Base-by-base conservation (phyloP, 2,888 invertebrate genomes). In the Alloscopus bannaensis region DNA sequence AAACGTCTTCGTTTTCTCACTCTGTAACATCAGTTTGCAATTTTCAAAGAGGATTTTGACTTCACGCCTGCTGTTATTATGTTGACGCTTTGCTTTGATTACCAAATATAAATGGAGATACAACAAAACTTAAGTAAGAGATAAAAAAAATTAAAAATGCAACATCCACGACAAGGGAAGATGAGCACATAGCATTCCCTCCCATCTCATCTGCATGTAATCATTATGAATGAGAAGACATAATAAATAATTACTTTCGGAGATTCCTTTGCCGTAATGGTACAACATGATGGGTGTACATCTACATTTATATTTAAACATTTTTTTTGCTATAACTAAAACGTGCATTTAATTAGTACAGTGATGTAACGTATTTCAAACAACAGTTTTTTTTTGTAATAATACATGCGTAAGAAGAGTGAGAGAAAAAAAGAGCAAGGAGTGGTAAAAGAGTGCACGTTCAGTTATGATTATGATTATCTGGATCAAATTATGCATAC, bases 1-100 rank as follows among this genome's bases (percentile, higher is more conserved):
- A 36, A 8, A 47, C 18, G n/a, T n/a, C 18, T 6, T n/a, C 18
- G 18, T 47, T 11, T 50, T 1, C 50, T 3, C 50, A 20, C 50
- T 50, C 50, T n/a, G n/a, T n/a, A n/a, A n/a, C n/a, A n/a, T n/a
- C n/a, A n/a, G 22, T 50, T 50, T 50, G 50, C 50, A 50, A 50
- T 50, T n/a, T 50, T 50, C 50, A 50, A 50, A 18, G 50, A 50
- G 50, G 50, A 50, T 50, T 50, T 50, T 50, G 50, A 50, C 50
- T 50, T 50, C 20, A 50, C 50, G 50, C 50, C 50, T 18, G 50
- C 50, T 50, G 22, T 50, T 50, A 50, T 50, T 50, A 50, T 50
- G 50, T 50, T 50, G 50, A 18, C 22, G 50, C 50, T 11, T 11
- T 50, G 6, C 6, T 20, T 50, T 22, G 50, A 50, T 50, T 50